A percentile compares a stretch with the other conserved stretches of the same genome.
Conservation (phyloP, 2,113 vertebrate species). For the Rhadina sibilatrix region DNA sequence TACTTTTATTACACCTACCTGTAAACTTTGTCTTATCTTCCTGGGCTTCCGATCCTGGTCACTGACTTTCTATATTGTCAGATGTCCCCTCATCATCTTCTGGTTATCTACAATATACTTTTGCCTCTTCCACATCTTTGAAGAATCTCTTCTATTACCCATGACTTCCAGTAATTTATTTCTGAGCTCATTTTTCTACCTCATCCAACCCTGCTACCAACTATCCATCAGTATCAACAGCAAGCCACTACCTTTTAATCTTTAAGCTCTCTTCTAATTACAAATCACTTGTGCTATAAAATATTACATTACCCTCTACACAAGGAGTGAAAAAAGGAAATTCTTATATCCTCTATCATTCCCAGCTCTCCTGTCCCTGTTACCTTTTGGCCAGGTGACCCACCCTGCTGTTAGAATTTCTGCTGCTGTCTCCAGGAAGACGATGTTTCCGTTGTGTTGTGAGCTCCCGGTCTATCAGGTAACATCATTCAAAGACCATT, state of each 20-base stretch:
- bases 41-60: neutral
- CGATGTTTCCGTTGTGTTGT: fast-evolving
- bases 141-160: neutral
- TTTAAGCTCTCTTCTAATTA: neutral
- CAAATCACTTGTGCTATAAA: neutral
- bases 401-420: neutral
- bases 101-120: neutral
- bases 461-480: neutral
- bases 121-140: neutral
- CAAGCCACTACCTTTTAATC: neutral
- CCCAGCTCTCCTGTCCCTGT: neutral
- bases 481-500: neutral
- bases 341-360: neutral
- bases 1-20: neutral
- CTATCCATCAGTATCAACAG: neutral
- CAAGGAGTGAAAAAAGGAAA: neutral
- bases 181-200: neutral
- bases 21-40: neutral
- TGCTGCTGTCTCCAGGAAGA: neutral
- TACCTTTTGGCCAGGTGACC: neutral
- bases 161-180: neutral
- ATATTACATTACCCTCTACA: neutral
- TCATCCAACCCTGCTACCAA: neutral
- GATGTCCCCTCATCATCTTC: neutral
- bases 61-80: neutral